Base-by-base conservation (phyloP, 2,888 invertebrate genomes). In the Malthinus flaveolus region DNA sequence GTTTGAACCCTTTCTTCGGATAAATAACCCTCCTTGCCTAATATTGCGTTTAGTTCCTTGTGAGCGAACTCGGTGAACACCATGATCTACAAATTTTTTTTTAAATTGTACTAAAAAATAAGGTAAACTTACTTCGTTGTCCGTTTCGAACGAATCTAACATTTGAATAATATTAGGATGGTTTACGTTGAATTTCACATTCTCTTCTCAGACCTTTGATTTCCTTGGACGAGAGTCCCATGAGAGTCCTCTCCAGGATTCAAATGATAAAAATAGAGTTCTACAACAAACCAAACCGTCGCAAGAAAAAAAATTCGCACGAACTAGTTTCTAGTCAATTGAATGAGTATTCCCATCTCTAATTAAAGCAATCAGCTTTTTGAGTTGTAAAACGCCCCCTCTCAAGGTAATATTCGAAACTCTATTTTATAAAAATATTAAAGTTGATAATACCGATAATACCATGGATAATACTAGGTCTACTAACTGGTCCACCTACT, bases 51-150 rank as follows among this genome's bases (percentile, higher is more conserved):
- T 32, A 97, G 80, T 75, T 94, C 96, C 70, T 90, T 93, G 62
- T 91, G 88, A 0, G 95, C 96, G 81, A 92, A 95, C 75, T 97
- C 97, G 1, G 96, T 97, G 3, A 97, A 93, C 3, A 96, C 94
- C 45, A 95, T 92, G 61, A 97, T 85, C 87, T 88, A 68, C 15
- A 73, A 73, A 6, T n/a, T 31, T 23, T 45, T n/a, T 15, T 10
- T 32, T 31, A n/a, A 32, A 45, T 8, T 3, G 7, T 2, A 7
- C 8, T 39, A 11, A 39, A 12, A n/a, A 1, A 39, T 11, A 39
- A 23, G 9, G 2, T 12, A 44, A 44, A 3, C 31, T 31, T 76
- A 85, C 88, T 80, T 95, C 93, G 65, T 90, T 89, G 62, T 92
- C 90, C 0, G 95, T 95, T 77, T 97, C 96, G 80, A 96, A 96